A percentile compares a stretch with the other conserved stretches of the same genome.
Conservation (phyloP, 2,797 vertebrate species). For the Brachyrhaphis roseni region DNA sequence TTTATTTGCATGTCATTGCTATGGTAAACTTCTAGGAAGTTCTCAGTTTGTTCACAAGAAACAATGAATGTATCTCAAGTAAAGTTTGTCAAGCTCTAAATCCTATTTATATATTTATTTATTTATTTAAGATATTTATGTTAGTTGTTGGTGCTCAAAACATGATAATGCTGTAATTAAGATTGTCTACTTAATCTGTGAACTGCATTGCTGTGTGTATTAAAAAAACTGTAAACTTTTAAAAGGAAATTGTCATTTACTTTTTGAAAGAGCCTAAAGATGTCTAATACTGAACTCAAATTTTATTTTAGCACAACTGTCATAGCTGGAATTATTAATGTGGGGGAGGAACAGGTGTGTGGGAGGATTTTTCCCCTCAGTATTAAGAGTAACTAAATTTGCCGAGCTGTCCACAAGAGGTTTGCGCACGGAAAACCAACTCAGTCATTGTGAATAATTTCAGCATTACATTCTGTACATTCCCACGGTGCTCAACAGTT, state of each 20-base stretch:
- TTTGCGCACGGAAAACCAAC: conserved; percentile 39
- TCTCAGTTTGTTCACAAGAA: conserved; percentile 26
- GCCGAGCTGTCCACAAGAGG: conserved; percentile 18
- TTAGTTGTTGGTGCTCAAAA: conserved; percentile 22
- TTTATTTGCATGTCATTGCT: conserved; percentile 3
- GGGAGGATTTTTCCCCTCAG: conserved; percentile 39
- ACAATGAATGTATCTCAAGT: conserved; percentile 27
- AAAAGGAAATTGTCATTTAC: neutral
- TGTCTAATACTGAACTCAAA: neutral
- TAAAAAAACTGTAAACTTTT: neutral
- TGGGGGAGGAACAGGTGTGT: conserved; percentile 25
- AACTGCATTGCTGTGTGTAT: neutral
- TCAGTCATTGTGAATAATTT: conserved; percentile 33
- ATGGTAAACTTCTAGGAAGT: conserved; percentile 33
- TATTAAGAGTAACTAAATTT: conserved; percentile 7
- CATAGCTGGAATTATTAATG: conserved; percentile 15
- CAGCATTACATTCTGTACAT: conserved; percentile 8
- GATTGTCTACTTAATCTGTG: conserved; percentile 9
- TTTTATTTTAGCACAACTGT: neutral
- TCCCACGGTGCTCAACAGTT: conserved; percentile 5
- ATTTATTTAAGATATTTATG: conserved; percentile 51
- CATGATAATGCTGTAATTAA: conserved; percentile 38
- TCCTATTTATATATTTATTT: conserved; percentile 64
- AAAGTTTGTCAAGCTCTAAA: conserved; percentile 16
- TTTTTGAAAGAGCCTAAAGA: neutral